Conservation (phyloP, 2,888 invertebrate species). For the Acheta domesticus region DNA sequence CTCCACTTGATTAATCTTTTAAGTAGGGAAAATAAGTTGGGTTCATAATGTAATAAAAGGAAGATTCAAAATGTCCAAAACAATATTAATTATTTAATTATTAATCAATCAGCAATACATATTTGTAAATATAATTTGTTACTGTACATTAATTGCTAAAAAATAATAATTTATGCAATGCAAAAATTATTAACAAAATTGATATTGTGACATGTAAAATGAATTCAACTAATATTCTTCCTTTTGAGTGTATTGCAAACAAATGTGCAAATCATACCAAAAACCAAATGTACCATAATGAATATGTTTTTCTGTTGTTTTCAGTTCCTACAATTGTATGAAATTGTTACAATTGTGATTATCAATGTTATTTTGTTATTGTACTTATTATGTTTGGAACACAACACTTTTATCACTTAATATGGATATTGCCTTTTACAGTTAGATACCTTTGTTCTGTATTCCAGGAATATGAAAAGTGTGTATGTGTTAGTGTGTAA, state of each 20-base stretch:
- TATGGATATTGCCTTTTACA: conserved; percentile 30
- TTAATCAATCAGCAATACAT: too few species aligned
- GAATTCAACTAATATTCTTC: neutral
- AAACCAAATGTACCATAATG: neutral
- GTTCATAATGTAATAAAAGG: too few species aligned
- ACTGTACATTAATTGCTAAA: too few species aligned
- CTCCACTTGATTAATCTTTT: too few species aligned
- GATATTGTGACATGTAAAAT: neutral
- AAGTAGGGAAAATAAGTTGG: too few species aligned
- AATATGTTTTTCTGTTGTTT: conserved; percentile 23
- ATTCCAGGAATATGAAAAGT: conserved; percentile 25
- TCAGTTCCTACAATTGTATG: conserved; percentile 32
- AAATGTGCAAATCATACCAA: neutral
- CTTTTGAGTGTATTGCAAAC: neutral
- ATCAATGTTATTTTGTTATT: conserved; percentile 25
- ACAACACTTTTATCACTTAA: conserved; percentile 25
- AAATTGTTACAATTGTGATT: conserved; percentile 26
- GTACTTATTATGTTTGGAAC: conserved; percentile 25
- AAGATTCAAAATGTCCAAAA: neutral
- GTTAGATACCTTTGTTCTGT: conserved; percentile 30
- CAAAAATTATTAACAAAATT: too few species aligned
- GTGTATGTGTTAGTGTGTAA: conserved; percentile 31
- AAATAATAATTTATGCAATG: too few species aligned
- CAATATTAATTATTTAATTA: neutral
- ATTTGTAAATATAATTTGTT: too few species aligned